phyloP scores from a whole-genome alignment of 2,113 vertebrate species.

The Chaetops frenatus region DNA sequence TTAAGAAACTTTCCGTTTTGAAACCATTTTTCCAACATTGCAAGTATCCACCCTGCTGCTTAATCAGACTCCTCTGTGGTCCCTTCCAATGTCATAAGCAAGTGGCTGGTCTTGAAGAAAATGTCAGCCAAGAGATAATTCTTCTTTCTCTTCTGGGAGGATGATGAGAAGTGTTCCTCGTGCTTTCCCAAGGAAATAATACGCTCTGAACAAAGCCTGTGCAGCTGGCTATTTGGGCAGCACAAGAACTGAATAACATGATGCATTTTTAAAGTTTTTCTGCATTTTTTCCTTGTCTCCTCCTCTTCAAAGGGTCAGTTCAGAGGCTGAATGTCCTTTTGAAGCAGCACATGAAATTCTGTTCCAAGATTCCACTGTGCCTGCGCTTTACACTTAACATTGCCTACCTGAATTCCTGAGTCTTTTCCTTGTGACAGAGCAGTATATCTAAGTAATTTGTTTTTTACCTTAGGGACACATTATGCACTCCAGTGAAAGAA shows the following conservation, averaged over 20 bases:
- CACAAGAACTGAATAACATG: background rate
- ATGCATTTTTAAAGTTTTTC: background rate
- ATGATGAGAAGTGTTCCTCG: background rate
- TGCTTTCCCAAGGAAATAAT: background rate
- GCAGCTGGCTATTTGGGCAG: background rate
- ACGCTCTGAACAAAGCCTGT: background rate
- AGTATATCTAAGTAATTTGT: background rate
- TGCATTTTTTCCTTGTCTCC: background rate
- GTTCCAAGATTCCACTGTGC: background rate
- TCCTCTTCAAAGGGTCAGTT: background rate
- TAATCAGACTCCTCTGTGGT: background rate
- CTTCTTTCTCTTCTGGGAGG: background rate
- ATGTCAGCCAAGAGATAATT: background rate
- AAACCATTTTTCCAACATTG: background rate
- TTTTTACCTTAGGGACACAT: background rate
- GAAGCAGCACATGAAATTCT: background rate
- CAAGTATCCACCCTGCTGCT: background rate
- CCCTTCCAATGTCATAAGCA: background rate
- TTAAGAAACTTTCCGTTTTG: background rate
- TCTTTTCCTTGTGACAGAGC: background rate
- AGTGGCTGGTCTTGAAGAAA: background rate
- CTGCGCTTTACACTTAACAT: background rate
- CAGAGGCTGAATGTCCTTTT: background rate
- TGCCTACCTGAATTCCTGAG: background rate
- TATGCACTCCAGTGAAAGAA: background rate